Evolutionary conservation across 1,140 invertebrate genomes (phyloP).

Genomic region (Lanistes nyassanus): DNA sequence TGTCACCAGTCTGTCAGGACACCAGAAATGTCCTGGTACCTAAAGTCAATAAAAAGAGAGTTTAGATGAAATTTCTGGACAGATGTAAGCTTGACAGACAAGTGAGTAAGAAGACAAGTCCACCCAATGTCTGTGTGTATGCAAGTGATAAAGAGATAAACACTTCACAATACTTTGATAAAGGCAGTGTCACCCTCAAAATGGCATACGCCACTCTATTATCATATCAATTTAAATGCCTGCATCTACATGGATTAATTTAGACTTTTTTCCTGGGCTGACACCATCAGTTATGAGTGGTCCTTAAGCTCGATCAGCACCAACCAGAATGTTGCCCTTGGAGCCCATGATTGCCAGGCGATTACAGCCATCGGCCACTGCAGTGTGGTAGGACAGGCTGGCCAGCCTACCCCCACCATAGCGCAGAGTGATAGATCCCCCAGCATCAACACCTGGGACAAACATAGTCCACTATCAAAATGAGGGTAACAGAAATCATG

Average conservation of each 20-base stretch:
- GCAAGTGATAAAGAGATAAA: too few species aligned
- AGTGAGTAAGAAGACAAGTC: not conserved
- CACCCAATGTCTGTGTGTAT: not conserved
- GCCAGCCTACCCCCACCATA: conserved; percentile 35
- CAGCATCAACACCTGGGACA: conserved; percentile 33
- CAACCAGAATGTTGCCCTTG: conserved; percentile 34
- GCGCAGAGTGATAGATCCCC: conserved; percentile 35
- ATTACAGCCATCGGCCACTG: conserved; percentile 12
- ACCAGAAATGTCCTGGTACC: conserved; percentile 35
- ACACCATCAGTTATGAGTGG: too few species aligned
- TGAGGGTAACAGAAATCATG: too few species aligned
- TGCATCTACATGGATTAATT: too few species aligned
- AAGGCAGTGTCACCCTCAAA: too few species aligned
- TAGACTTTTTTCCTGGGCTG: too few species aligned
- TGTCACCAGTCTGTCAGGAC: conserved; percentile 25
- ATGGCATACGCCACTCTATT: too few species aligned
- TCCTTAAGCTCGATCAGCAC: too few species aligned
- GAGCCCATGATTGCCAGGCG: conserved; percentile 31
- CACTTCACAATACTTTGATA: too few species aligned
- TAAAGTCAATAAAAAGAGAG: not conserved
- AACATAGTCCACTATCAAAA: not conserved
- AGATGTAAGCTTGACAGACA: too few species aligned
- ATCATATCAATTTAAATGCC: too few species aligned
- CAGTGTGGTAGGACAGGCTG: conserved; percentile 31
- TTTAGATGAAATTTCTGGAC: not conserved